Evolutionary conservation across 2,797 vertebrate genomes (phyloP), one percentile per base, ranked within the genome.

Genomic region (Labeo calbasu): DNA sequence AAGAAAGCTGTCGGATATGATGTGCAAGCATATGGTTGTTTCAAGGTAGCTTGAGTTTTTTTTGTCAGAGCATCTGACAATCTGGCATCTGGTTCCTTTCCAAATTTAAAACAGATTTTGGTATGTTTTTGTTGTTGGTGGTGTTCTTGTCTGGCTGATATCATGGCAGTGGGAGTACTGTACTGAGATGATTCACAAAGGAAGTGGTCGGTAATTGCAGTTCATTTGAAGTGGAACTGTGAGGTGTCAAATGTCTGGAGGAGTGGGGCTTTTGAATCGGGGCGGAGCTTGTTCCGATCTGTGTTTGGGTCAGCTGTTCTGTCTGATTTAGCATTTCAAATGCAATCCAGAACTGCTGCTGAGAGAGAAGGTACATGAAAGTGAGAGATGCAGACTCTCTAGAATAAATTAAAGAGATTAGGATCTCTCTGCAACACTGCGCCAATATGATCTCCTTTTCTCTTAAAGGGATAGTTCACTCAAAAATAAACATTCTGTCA

Each of bases 291-390:
- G 53, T 85, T 82, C 80, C 79, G 90, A 86, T 48, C 84, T 48
- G 40, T 91, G 91, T 90, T 91, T 88, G 88, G 89, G 85, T 92
- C 85, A 88, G 87, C 87, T 88, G 79, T 88, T 91, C 86, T 88
- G 84, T 81, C 76, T 87, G 88, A 81, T 71, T 86, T 79, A 82
- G 81, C 36, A 88, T 78, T 70, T 77, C 61, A 69, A 32, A 79
- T 59, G 71, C 71, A 78, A 70, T 86, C 40, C 85, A 80, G 81
- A 76, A 51, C 81, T 87, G 79, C 73, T 50, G 66, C 13, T 75
- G 51, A 71, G 78, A 53, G 32, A 75, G 32, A 88, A 71, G 76
- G 23, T 51, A 36, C 21, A 36, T 75, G 17, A 40, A 75, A 57
- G 23, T 4, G 14, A 72, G 46, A 72, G 23, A 46, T 23, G 15